phyloP scores from a whole-genome alignment of 2,888 invertebrate species.

The Drosophila percnosoma region DNA sequence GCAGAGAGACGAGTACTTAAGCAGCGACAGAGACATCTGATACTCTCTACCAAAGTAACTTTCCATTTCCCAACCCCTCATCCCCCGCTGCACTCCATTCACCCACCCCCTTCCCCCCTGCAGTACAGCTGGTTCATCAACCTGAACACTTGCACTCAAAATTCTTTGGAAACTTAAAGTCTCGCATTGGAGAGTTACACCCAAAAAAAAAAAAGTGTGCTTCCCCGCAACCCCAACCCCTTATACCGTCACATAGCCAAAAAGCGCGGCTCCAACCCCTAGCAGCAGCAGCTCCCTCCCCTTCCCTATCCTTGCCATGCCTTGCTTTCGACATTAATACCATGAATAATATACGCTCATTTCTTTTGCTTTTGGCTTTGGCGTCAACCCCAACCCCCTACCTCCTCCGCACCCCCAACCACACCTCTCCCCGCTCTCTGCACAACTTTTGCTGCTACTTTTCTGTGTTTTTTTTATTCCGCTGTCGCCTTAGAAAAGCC shows the following conservation, averaged over 20 bases:
- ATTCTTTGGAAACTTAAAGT: slow-evolving; percentile 53
- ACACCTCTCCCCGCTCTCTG: neutral
- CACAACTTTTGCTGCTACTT: slow-evolving; percentile 19
- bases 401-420: neutral
- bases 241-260: neutral
- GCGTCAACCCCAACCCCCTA: slow-evolving; percentile 23
- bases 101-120: neutral
- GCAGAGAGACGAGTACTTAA: slow-evolving; percentile 9
- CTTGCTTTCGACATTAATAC: slow-evolving; percentile 72
- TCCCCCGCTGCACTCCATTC: neutral
- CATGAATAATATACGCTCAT: slow-evolving; percentile 81
- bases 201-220: slow-evolving; percentile 22
- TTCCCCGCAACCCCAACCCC: slow-evolving; percentile 13
- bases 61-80: neutral
- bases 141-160: slow-evolving; percentile 64
- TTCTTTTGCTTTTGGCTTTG: slow-evolving; percentile 67
- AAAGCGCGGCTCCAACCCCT: slow-evolving; percentile 24
- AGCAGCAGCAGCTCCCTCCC: neutral
- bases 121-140: slow-evolving; percentile 60
- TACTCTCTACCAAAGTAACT: slow-evolving; percentile 1
- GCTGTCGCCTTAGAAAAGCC: slow-evolving; percentile 55
- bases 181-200: slow-evolving; percentile 22
- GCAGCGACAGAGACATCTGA: slow-evolving; percentile 23
- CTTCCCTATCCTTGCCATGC: too few species aligned
- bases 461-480: slow-evolving; percentile 15